Evolutionary conservation across 2,888 invertebrate genomes (phyloP).

Genomic region (Hydrotaea cyrtoneurina): DNA sequence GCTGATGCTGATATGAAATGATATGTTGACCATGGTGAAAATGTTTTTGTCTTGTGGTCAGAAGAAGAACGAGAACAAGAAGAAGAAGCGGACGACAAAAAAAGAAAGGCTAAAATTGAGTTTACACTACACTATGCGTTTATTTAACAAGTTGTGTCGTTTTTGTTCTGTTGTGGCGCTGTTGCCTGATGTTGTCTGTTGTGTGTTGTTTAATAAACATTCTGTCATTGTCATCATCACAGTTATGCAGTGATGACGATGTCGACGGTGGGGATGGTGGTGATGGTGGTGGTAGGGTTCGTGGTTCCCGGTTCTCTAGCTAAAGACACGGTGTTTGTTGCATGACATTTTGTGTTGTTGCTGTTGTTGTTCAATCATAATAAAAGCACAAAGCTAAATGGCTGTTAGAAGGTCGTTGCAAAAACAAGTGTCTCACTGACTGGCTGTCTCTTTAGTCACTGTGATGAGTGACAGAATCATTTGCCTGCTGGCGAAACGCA

Average conservation of each 20-base stretch:
- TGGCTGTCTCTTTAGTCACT: constrained; percentile 37
- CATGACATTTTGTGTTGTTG: constrained; percentile 26
- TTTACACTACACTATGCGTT: constrained; percentile 66
- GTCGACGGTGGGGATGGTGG: constrained; percentile 30
- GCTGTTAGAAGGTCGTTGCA: constrained; percentile 58
- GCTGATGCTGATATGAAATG: constrained; percentile 59
- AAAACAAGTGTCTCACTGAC: constrained; percentile 47
- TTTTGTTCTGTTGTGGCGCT: background rate
- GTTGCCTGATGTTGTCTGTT: constrained; percentile 43
- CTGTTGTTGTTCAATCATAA: constrained; percentile 53
- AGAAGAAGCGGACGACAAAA: constrained; percentile 26
- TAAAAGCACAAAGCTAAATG: constrained; percentile 57
- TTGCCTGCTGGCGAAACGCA: constrained; percentile 66
- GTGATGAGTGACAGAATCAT: constrained; percentile 63
- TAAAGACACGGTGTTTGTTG: constrained; percentile 34
- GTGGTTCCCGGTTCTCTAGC: too few relatives aligned
- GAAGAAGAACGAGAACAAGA: background rate
- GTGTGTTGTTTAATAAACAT: constrained; percentile 64
- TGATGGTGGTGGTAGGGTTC: background rate
- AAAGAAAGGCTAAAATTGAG: constrained; percentile 62
- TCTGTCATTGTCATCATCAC: constrained; percentile 61
- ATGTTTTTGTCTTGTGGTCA: constrained; percentile 60
- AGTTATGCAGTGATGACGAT: constrained; percentile 38
- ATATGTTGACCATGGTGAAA: constrained; percentile 63
- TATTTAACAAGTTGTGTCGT: constrained; percentile 51